Conservation (phyloP, 2,113 vertebrate genomes). For the Vidua chalybeata region DNA sequence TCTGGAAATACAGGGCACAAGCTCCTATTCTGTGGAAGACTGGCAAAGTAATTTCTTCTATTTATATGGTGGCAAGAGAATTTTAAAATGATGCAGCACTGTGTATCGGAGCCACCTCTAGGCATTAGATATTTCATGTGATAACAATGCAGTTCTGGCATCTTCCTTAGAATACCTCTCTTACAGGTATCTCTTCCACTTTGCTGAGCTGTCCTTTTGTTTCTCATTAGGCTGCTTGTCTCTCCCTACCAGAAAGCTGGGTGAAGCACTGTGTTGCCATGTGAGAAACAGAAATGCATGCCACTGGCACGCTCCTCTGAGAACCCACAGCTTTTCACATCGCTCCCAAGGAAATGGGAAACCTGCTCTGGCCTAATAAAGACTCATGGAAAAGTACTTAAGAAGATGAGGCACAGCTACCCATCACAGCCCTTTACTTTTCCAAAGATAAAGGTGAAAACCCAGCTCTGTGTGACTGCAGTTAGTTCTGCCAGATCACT, state of each 20-base stretch:
- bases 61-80: background rate
- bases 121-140: background rate
- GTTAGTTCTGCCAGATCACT: slow-evolving; percentile 1
- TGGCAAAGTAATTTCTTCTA: background rate
- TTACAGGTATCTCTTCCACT: background rate
- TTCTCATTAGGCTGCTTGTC: background rate
- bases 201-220: background rate
- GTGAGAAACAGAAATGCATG: background rate
- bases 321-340: background rate
- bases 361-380: background rate
- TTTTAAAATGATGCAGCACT: background rate
- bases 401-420: background rate
- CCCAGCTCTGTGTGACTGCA: background rate
- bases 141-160: background rate
- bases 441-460: background rate
- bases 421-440: background rate
- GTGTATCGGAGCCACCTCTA: background rate
- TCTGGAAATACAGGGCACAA: background rate
- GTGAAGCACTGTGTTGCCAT: background rate
- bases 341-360: background rate
- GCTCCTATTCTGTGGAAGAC: background rate
- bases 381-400: background rate
- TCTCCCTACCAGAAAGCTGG: background rate
- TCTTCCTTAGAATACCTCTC: background rate
- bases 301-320: rapidly evolving